Evolutionary conservation across 2,888 invertebrate species (phyloP), one percentile per base, ranked within the genome.

Genomic region (Aleiodes testaceus): DNA sequence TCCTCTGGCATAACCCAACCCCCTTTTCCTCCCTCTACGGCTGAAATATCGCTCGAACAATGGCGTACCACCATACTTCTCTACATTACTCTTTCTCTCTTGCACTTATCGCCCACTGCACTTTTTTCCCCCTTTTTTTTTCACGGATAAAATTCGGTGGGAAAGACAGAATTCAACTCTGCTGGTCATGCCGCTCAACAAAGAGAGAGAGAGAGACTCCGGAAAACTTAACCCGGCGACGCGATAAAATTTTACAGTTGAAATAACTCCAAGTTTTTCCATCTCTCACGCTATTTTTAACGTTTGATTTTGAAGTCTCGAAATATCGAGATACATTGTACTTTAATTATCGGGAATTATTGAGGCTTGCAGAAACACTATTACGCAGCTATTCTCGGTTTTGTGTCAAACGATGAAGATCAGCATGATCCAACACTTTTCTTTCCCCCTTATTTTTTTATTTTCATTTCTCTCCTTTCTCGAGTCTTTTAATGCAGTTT

Each of bases 41-140:
- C 81, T 87, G 84, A 87, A 87, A 87, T 87, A 87, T 87, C 82
- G 85, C 83, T 79, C 80, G 84, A 87, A 87, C 86, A 87, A 87
- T 87, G 85, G 85, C 84, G 85, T 76, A 66, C 82, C 78, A 78
- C 79, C 79, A 76, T 74, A 75, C 59, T 55, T 42, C 59, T 47
- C 61, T 69, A 42, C 26, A 44, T 70, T 61, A 63, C 52, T 45
- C 49, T 45, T 45, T 52, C 66, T 52, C 70, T 68, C 44, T 68
- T 50, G 66, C 67, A 69, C 72, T 45, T 30, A 18, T 59, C 66
- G 55, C 64, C 18, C 7, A 14, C 64, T 20, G 61, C 9, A 63
- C n/a, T 63, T 45, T 47, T 63, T 18, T 52, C 55, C 59, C 63
- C 61, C 53, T 65, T 66, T 70, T 64, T 66, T 68, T 69, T 64